phyloP scores from a whole-genome alignment of 2,113 vertebrate species.

The Chrysochloris asiatica region DNA sequence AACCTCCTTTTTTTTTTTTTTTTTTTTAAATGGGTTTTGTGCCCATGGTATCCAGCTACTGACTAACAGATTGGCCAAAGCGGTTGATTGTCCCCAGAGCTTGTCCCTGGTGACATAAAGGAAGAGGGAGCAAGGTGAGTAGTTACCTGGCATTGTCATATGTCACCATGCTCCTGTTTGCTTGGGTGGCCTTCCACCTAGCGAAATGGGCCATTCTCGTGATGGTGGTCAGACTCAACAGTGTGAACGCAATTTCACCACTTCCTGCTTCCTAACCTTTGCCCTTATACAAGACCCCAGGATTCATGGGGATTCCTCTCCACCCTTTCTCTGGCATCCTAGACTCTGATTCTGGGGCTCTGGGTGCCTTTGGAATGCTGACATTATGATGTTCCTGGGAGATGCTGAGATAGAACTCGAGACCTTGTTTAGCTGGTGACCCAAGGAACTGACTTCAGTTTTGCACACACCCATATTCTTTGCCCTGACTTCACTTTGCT shows the following conservation, averaged over 20 bases:
- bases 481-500: not conserved
- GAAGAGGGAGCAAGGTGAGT: not conserved
- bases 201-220: not conserved
- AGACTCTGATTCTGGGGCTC: not conserved
- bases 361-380: slow-evolving; percentile 8
- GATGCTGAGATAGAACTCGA: not conserved
- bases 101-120: not conserved
- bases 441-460: not conserved
- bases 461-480: not conserved
- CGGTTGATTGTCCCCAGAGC: not conserved
- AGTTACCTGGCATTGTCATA: slow-evolving; percentile 22
- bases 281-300: not conserved
- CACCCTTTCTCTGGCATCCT: slow-evolving; percentile 12
- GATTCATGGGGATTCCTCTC: not conserved
- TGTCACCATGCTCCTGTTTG: not conserved
- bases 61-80: not conserved
- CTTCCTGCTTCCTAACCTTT: not conserved
- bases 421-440: not conserved
- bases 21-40: no score
- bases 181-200: not conserved
- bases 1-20: not conserved
- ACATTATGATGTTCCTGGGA: slow-evolving; percentile 36
- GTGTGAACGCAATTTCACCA: not conserved
- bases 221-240: not conserved
- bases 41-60: not conserved